Conservation (phyloP, 2,113 vertebrate species). For the Panthera tigris region DNA sequence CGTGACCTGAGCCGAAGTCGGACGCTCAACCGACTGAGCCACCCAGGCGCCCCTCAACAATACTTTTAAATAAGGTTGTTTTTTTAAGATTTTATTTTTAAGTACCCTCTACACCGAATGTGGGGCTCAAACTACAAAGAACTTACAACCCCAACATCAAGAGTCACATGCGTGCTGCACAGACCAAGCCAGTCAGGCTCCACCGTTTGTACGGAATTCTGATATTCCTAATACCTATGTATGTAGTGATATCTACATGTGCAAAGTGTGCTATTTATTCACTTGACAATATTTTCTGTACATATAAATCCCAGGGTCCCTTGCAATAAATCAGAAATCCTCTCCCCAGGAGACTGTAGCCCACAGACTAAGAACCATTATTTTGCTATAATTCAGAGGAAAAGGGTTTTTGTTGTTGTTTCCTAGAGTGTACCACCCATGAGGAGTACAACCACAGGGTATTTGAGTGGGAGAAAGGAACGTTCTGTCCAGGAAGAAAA, state of each 20-base stretch:
- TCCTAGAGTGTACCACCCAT: neutral
- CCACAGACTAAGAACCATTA: neutral
- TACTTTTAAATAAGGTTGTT: neutral
- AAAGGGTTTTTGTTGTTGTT: neutral
- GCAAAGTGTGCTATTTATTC: neutral
- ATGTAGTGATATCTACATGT: neutral
- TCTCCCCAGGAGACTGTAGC: neutral
- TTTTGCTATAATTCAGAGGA: slow-evolving; percentile 7
- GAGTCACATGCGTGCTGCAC: neutral
- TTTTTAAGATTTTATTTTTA: neutral
- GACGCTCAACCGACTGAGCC: no score
- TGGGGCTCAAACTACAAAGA: neutral
- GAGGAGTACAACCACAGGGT: neutral
- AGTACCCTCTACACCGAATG: neutral
- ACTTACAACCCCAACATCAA: neutral
- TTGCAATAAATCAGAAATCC: slow-evolving; percentile 14
- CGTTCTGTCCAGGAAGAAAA: neutral
- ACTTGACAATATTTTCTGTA: neutral
- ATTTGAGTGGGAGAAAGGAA: neutral
- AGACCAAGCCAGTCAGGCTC: neutral
- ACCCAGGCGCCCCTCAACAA: neutral
- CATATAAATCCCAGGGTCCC: neutral
- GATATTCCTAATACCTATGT: neutral
- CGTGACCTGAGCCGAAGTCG: no score
- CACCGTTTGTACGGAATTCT: neutral